Evolutionary conservation across 2,797 vertebrate species (phyloP).

Genomic region (Knipowitschia caucasica): DNA sequence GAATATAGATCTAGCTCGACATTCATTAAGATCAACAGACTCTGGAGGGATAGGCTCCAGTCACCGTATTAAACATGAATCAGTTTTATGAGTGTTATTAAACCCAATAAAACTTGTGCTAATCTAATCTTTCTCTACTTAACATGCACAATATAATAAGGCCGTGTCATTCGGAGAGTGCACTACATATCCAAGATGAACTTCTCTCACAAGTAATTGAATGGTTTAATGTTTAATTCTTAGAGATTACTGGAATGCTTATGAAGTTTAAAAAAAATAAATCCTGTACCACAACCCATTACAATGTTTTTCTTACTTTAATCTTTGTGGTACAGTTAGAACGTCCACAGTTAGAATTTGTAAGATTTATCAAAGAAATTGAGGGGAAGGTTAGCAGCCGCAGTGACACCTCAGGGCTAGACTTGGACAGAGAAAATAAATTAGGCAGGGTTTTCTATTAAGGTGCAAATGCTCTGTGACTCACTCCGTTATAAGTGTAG

Average conservation of each 20-base stretch:
- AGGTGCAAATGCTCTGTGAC: background rate
- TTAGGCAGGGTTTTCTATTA: background rate
- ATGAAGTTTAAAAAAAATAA: background rate
- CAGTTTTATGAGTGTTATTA: background rate
- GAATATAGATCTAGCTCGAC: too few species aligned
- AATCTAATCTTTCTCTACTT: conserved; percentile 8
- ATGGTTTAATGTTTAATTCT: background rate
- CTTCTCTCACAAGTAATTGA: background rate
- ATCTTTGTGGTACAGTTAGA: background rate
- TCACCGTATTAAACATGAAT: conserved; percentile 2
- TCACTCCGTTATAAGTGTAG: background rate
- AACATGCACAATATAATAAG: background rate
- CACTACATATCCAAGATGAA: background rate
- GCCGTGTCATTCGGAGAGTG: background rate
- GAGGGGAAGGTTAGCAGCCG: background rate
- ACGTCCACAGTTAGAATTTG: background rate
- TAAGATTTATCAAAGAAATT: background rate
- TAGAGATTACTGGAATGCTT: background rate
- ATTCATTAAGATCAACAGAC: background rate
- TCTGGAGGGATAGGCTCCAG: background rate
- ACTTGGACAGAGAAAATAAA: background rate
- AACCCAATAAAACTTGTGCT: background rate
- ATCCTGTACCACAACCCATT: background rate
- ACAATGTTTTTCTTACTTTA: background rate
- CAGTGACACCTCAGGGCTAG: background rate